Evolutionary conservation across 2,888 invertebrate species (phyloP).

Genomic region (Thera obeliscata): DNA sequence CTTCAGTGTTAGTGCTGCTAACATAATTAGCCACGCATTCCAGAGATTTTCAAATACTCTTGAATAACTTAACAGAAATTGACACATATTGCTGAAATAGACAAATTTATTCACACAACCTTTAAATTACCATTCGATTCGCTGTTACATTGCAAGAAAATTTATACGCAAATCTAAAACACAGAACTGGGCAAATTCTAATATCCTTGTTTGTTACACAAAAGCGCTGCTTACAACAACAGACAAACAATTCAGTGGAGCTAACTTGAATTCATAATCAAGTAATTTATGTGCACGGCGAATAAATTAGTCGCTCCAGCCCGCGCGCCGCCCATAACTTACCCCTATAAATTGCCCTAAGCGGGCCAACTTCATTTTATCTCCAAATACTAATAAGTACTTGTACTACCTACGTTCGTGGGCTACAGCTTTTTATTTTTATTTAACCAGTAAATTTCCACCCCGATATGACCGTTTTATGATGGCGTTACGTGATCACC

Average conservation of each 20-base stretch:
- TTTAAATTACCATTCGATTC: constrained; percentile 39
- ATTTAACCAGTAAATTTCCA: constrained; percentile 64
- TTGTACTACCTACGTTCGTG: constrained; percentile 70
- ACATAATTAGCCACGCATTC: constrained; percentile 15
- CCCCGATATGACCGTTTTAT: constrained; percentile 75
- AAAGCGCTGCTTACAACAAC: constrained; percentile 79
- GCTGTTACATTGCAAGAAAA: constrained; percentile 44
- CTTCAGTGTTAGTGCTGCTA: constrained; percentile 16
- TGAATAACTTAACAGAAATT: constrained; percentile 30
- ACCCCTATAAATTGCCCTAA: constrained; percentile 84
- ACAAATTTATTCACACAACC: constrained; percentile 40
- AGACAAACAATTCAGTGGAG: constrained; percentile 81
- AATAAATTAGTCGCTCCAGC: constrained; percentile 83
- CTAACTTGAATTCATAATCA: constrained; percentile 84
- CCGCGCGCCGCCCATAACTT: constrained; percentile 83
- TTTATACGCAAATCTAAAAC: constrained; percentile 59
- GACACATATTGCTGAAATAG: constrained; percentile 31
- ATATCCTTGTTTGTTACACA: constrained; percentile 78
- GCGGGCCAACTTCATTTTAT: constrained; percentile 84
- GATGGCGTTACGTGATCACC: constrained; percentile 68
- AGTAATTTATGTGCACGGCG: constrained; percentile 85
- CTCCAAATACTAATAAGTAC: constrained; percentile 83
- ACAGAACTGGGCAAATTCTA: constrained; percentile 68
- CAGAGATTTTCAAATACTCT: constrained; percentile 11
- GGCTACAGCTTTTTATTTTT: constrained; percentile 67